These are phyloP conservation scores for Zoroaster sp. DNA, from an alignment of 53 echinoderm and acorn worm genomes.

Conservation along the genomic window DNA sequence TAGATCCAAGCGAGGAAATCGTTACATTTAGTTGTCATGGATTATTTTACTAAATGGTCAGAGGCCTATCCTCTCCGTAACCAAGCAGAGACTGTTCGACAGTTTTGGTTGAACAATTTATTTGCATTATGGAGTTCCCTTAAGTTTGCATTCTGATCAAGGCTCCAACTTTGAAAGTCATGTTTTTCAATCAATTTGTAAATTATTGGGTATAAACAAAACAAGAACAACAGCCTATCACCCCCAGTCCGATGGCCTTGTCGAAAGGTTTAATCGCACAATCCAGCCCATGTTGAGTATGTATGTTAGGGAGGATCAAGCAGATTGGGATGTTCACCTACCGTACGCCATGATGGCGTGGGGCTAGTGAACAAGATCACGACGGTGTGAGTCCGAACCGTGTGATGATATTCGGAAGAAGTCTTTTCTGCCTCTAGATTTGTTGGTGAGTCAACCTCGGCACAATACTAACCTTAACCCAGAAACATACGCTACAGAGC, in stretches of 20 bases:
- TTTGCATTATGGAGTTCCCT: too few relatives aligned
- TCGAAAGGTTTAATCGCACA: slow-evolving; percentile 45
- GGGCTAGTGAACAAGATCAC: slow-evolving; percentile 41
- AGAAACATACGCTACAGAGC: slow-evolving; percentile 2
- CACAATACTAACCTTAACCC: neutral
- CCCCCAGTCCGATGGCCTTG: slow-evolving; percentile 33
- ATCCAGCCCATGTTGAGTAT: slow-evolving; percentile 43
- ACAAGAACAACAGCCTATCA: slow-evolving; percentile 40
- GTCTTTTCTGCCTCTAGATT: slow-evolving; percentile 34
- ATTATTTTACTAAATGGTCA: slow-evolving; percentile 61
- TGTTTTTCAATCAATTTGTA: slow-evolving; percentile 22
- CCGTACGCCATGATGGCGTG: slow-evolving; percentile 42
- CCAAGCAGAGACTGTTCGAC: slow-evolving; percentile 48
- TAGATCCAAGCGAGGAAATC: neutral
- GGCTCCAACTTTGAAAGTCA: slow-evolving; percentile 49
- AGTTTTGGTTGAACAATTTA: slow-evolving; percentile 43
- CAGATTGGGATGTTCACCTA: slow-evolving; percentile 44
- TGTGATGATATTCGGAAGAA: slow-evolving; percentile 63
- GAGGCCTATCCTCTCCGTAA: slow-evolving; percentile 48
- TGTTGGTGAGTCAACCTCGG: neutral
- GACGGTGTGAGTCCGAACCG: slow-evolving; percentile 34
- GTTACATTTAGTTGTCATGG: slow-evolving; percentile 42
- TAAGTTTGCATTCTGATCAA: slow-evolving; percentile 55
- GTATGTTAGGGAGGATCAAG: slow-evolving; percentile 31
- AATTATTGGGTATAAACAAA: slow-evolving; percentile 42